A percentile compares a stretch with the other conserved stretches of the same genome.
These are phyloP conservation scores for Falco naumanni DNA, from an alignment of 2,797 vertebrate genomes.

Conservation along the genomic window DNA sequence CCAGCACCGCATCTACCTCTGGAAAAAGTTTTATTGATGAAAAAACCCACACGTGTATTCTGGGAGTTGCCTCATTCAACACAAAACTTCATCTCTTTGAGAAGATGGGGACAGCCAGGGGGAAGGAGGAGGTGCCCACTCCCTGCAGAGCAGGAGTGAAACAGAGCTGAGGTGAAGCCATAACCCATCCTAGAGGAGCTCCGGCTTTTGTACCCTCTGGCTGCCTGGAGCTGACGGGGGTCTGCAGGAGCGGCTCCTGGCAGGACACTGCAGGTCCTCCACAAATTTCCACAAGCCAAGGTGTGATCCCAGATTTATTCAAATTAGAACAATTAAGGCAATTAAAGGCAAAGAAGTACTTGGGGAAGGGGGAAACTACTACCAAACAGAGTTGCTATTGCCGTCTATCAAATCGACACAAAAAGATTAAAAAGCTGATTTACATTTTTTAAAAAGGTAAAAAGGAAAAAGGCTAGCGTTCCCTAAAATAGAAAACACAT, in stretches of 20 bases:
- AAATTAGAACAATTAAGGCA: conserved; percentile 77
- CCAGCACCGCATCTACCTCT: accelerated
- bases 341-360: conserved; percentile 76
- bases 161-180: not conserved
- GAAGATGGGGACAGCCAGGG: not conserved
- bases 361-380: conserved; percentile 7
- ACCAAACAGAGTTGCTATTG: conserved; percentile 75
- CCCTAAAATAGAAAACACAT: conserved; percentile 75
- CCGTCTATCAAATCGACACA: conserved; percentile 76
- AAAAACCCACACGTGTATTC: not conserved
- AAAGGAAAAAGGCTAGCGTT: conserved; percentile 46
- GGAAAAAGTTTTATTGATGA: not conserved
- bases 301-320: conserved; percentile 75
- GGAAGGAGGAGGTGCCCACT: not conserved
- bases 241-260: conserved; percentile 17
- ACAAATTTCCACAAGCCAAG: conserved; percentile 66
- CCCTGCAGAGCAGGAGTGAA: not conserved
- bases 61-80: not conserved
- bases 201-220: not conserved
- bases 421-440: conserved; percentile 79
- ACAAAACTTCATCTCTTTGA: not conserved
- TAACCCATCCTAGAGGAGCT: not conserved
- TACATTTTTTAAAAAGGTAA: conserved; percentile 61
- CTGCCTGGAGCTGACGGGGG: conserved; percentile 17
- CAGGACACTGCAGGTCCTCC: not conserved